Evolutionary conservation across 2,888 invertebrate genomes (phyloP).

Genomic region (Drosophila meridiana): DNA sequence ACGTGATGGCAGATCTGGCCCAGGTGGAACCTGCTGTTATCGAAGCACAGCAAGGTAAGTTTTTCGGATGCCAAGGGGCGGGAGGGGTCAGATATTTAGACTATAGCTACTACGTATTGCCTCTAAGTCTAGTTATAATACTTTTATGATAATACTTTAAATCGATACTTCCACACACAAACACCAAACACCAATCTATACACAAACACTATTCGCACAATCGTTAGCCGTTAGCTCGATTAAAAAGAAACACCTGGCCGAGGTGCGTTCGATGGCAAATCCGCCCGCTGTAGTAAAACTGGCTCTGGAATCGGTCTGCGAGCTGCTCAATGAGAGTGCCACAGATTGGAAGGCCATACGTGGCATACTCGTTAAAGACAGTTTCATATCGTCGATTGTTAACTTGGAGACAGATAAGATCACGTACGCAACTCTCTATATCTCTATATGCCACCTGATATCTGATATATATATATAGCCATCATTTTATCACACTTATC

Average conservation of each 20-base stretch:
- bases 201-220: constrained; percentile 37
- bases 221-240: constrained; percentile 95
- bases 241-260: constrained; percentile 97
- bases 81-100: constrained; percentile 12
- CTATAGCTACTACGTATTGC: constrained; percentile 18
- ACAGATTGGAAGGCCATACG: constrained; percentile 97
- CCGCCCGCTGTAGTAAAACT: constrained; percentile 96
- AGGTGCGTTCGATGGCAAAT: constrained; percentile 97
- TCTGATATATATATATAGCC: constrained; percentile 14
- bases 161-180: constrained; percentile 39
- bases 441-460: constrained; percentile 41
- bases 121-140: constrained; percentile 37
- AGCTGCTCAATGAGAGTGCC: constrained; percentile 95
- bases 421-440: constrained; percentile 88
- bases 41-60: constrained; percentile 97
- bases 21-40: constrained; percentile 99
- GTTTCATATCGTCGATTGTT: constrained; percentile 97
- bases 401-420: constrained; percentile 97
- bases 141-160: constrained; percentile 37
- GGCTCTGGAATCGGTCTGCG: constrained; percentile 97
- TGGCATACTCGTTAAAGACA: constrained; percentile 96
- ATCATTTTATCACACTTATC: constrained; percentile 26
- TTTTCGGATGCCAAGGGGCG: constrained; percentile 37
- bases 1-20: constrained; percentile 98
- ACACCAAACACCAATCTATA: constrained; percentile 18